phyloP scores from a whole-genome alignment of 2,888 invertebrate species.

The Drosophila demipolita region DNA sequence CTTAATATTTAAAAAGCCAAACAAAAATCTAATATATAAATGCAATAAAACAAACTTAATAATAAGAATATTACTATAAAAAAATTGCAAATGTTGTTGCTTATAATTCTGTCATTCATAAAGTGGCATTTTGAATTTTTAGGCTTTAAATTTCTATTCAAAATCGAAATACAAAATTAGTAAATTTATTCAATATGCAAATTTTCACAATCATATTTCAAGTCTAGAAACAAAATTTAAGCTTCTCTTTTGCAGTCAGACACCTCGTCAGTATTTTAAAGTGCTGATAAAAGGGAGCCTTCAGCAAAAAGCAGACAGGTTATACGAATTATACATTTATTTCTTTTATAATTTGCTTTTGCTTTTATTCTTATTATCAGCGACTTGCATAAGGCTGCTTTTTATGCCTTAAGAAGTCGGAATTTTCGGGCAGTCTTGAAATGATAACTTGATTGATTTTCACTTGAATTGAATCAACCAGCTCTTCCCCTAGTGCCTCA shows the following conservation, averaged over 20 bases:
- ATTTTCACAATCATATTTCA: not conserved
- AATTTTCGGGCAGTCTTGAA: conserved; percentile 28
- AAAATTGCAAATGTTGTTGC: not conserved
- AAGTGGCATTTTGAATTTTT: not conserved
- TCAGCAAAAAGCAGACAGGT: not conserved
- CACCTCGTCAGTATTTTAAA: conserved; percentile 11
- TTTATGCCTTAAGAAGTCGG: conserved; percentile 21
- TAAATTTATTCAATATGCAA: not conserved
- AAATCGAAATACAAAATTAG: not conserved
- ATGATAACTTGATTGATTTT: conserved; percentile 65
- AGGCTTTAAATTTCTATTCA: not conserved
- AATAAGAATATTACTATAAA: not conserved
- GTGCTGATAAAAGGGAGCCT: not conserved
- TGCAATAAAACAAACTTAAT: not conserved
- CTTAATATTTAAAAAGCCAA: not conserved
- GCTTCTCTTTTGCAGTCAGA: not conserved
- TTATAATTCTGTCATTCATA: not conserved
- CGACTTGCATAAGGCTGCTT: conserved; percentile 41
- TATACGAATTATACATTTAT: conserved; percentile 16
- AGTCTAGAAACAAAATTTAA: not conserved
- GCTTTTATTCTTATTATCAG: conserved; percentile 12
- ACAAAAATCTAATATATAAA: not conserved
- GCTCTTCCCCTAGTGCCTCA: not conserved
- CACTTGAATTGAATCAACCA: conserved; percentile 52
- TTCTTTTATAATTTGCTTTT: not conserved